A percentile compares a stretch with the other conserved stretches of the same genome.
These are phyloP conservation scores for Hemistola chrysoprasaria DNA, from an alignment of 2,888 invertebrate species.

Conservation along the genomic window DNA sequence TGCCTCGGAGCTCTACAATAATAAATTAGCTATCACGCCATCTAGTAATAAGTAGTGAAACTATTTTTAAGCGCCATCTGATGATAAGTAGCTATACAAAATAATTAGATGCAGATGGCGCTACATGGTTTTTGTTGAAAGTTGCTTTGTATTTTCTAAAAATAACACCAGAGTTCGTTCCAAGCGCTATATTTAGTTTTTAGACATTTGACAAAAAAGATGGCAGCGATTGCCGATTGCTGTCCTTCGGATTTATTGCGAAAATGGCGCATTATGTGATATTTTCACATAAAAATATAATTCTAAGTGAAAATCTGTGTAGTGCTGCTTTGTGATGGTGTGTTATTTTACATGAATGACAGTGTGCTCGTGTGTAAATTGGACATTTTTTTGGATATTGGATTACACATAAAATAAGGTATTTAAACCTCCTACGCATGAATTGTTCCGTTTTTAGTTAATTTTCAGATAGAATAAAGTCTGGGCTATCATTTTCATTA, in stretches of 20 bases:
- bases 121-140: slow-evolving; percentile 36
- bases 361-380: slow-evolving; percentile 75
- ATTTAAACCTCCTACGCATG: slow-evolving; percentile 72
- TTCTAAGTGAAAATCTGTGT: slow-evolving; percentile 77
- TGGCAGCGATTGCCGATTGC: slow-evolving; percentile 80
- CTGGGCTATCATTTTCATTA: slow-evolving; percentile 17
- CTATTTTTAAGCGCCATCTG: slow-evolving; percentile 42
- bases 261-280: slow-evolving; percentile 81
- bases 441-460: slow-evolving; percentile 40
- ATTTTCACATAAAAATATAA: slow-evolving; percentile 73
- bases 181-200: slow-evolving; percentile 80
- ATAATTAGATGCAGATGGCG: slow-evolving; percentile 51
- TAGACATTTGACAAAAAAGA: slow-evolving; percentile 82
- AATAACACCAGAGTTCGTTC: slow-evolving; percentile 82
- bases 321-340: slow-evolving; percentile 78
- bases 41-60: background rate
- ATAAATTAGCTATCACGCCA: background rate
- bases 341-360: slow-evolving; percentile 71
- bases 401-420: slow-evolving; percentile 80
- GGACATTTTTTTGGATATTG: slow-evolving; percentile 79
- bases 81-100: background rate
- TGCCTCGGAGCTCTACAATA: too few species aligned
- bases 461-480: slow-evolving; percentile 28
- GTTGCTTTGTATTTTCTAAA: slow-evolving; percentile 70
- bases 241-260: slow-evolving; percentile 76